Conservation (phyloP, 2,888 invertebrate genomes). For the Polymixis lichenea region DNA sequence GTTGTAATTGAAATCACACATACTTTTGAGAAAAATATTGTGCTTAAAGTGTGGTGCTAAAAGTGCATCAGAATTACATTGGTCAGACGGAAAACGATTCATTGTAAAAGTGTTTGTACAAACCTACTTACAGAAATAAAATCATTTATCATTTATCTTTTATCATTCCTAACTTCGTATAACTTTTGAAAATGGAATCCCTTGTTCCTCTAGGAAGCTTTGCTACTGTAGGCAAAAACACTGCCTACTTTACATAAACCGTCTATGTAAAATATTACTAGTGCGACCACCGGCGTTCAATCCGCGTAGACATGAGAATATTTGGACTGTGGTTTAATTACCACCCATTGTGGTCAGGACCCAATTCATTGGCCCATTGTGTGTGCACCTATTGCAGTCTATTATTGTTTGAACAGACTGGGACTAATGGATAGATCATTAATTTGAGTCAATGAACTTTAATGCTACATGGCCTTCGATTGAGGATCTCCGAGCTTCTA, state of each 20-base stretch:
- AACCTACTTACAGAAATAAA: too few relatives aligned
- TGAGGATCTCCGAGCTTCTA: conserved; percentile 5
- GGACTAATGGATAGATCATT: conserved; percentile 60
- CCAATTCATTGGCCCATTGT: conserved; percentile 71
- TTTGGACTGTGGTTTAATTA: conserved; percentile 89
- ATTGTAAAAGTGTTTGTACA: too few relatives aligned
- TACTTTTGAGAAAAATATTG: too few relatives aligned
- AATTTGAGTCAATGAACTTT: conserved; percentile 55
- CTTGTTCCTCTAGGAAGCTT: conserved; percentile 62
- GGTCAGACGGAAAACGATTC: too few relatives aligned
- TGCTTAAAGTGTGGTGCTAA: not conserved
- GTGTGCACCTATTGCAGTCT: conserved; percentile 62
- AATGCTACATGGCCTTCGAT: conserved; percentile 29
- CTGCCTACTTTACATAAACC: not conserved
- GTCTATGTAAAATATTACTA: conserved; percentile 77
- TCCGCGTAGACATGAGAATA: conserved; percentile 84
- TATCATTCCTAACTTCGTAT: too few relatives aligned
- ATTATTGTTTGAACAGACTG: conserved; percentile 64
- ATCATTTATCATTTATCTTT: too few relatives aligned
- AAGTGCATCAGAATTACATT: not conserved
- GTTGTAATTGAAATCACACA: too few relatives aligned
- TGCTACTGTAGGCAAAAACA: conserved; percentile 66
- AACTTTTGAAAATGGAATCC: not conserved
- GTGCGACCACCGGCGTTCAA: conserved; percentile 87
- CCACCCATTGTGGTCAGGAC: conserved; percentile 85